Conservation (phyloP, 1,140 invertebrate species). For the Bactericera cockerelli region DNA sequence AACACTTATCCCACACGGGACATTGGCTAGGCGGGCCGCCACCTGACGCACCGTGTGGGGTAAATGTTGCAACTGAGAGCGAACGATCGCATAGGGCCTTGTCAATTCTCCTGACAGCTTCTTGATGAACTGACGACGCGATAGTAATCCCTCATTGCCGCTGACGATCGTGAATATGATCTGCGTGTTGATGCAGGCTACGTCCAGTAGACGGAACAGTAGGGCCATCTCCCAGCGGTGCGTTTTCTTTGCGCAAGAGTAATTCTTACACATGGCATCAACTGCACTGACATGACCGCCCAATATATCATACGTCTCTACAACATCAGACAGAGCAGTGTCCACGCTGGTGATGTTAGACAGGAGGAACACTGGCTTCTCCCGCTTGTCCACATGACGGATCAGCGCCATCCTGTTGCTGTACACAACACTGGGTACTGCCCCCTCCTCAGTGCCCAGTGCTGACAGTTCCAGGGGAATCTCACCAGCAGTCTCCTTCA, state of each 20-base stretch:
- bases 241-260: not conserved
- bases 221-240: not conserved
- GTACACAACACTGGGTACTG: not conserved
- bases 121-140: not conserved
- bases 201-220: not conserved
- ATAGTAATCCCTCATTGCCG: not conserved
- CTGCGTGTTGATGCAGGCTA: not conserved
- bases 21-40: not conserved
- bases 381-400: not conserved
- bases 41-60: not conserved
- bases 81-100: not conserved
- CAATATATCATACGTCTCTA: not conserved
- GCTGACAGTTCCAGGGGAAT: not conserved
- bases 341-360: not conserved
- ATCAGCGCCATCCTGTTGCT: not conserved
- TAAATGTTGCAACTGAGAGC: not conserved
- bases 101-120: not conserved
- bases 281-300: not conserved
- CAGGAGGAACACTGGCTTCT: not conserved
- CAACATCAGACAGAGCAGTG: not conserved
- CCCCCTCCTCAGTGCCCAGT: not conserved
- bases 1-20: not conserved
- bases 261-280: not conserved
- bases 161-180: not conserved
- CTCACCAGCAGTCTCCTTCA: not conserved